Percentiles rank a stretch among this genome's conserved stretches.
Evolutionary conservation across 2,888 invertebrate genomes (phyloP).

Genomic region (Nephrotoma guestfalica): DNA sequence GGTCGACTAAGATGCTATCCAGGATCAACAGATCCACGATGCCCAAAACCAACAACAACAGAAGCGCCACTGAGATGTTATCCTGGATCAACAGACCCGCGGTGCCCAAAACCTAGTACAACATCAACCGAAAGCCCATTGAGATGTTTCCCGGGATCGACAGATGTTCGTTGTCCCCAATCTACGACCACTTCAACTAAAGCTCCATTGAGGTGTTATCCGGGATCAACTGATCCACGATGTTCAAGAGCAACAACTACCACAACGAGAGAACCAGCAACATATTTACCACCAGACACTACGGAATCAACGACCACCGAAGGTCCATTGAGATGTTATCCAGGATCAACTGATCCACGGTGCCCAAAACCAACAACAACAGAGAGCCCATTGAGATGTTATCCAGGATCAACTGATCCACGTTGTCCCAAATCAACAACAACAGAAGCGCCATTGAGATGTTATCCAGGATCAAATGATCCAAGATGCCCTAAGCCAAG

Average conservation of each 20-base stretch:
- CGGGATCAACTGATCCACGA: conserved; percentile 27
- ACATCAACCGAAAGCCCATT: conserved; percentile 17
- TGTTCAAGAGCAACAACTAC: conserved; percentile 22
- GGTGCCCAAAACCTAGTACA: conserved; percentile 17
- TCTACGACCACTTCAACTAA: conserved; percentile 14
- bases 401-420: too few relatives aligned
- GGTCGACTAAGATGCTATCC: conserved; percentile 22
- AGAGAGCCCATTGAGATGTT: conserved; percentile 10
- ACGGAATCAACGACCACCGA: conserved; percentile 18
- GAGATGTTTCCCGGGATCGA: conserved; percentile 22
- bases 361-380: conserved; percentile 22
- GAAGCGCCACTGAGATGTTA: conserved; percentile 16
- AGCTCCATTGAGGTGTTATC: conserved; percentile 30
- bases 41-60: conserved; percentile 20
- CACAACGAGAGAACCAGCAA: too few relatives aligned
- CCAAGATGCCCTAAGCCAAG: conserved; percentile 8
- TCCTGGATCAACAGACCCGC: conserved; percentile 18
- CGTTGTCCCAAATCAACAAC: conserved; percentile 21
- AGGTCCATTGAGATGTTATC: conserved; percentile 13
- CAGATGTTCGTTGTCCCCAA: conserved; percentile 22
- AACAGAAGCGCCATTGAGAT: conserved; percentile 26
- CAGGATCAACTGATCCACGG: conserved; percentile 25
- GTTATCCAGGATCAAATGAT: conserved; percentile 26
- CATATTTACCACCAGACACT: too few relatives aligned
- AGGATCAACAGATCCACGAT: conserved; percentile 26